Base-by-base conservation (phyloP, 2,113 vertebrate genomes). In the Morone chrysops region DNA sequence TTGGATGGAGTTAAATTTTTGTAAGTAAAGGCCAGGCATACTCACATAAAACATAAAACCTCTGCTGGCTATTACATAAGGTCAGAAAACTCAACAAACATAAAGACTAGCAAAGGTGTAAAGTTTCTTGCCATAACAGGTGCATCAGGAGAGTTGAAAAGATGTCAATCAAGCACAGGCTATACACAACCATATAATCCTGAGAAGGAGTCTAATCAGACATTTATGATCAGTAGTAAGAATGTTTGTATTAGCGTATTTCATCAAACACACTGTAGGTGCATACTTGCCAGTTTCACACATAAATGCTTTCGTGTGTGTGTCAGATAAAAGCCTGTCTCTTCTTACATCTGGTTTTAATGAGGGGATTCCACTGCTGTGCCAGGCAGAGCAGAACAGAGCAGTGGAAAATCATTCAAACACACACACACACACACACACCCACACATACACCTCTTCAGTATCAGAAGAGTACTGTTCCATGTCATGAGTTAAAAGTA, bases 311-410 rank as follows among this genome's bases (percentile, higher is more conserved):
- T 48, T 18, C 0, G 0, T 59, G 66, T 51, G 71, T 36, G 48
- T 45, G 3, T 53, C 16, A 36, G 61, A 16, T 53, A 14, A 40
- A 57, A 40, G 41, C 22, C 31, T 61, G 14, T 85, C 13, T 71
- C 36, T 63, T 69, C 43, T 43, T 16, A 45, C 75, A 87, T 89
- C 74, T 91, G 87, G 7, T 61, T 83, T 73, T 80, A 87, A 91
- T 84, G 83, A 86, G 80, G 78, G 53, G 78, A 77, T 82, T 89
- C 74, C 74, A 66, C 57, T 14, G 77, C 56, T 75, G 87, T 87
- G 85, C 75, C 82, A 85, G 85, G 85, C 83, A 25, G 75, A 80
- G 83, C 75, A 69, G 80, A 80, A 66, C 65, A 43, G 75, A 61
- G 48, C 74, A 31, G 61, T 82, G 75, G 82, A 85, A 81, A 63